These are phyloP conservation scores for Mustela nigripes DNA, from an alignment of 2,113 vertebrate species.

Conservation along the genomic window DNA sequence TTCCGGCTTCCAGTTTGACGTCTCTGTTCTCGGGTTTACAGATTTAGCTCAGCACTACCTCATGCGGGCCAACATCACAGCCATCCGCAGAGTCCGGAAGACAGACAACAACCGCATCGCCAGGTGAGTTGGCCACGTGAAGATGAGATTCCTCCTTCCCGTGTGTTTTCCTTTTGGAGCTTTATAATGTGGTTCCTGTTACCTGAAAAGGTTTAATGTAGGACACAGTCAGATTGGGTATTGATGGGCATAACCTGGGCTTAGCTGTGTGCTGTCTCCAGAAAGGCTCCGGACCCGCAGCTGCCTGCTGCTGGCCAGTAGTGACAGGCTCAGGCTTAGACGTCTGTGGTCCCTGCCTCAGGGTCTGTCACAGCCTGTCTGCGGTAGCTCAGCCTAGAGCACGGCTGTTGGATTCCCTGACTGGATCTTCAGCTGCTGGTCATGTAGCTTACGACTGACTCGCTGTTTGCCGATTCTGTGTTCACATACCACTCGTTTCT, in stretches of 20 bases:
- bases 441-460: background rate
- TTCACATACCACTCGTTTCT: background rate
- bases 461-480: background rate
- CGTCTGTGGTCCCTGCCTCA: background rate
- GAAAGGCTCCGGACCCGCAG: background rate
- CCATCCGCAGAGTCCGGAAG: constrained; percentile 96
- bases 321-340: background rate
- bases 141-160: background rate
- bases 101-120: constrained; percentile 98
- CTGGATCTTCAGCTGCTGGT: background rate
- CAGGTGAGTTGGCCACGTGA: constrained; percentile 86
- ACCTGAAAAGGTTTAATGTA: background rate
- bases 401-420: background rate
- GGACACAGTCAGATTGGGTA: background rate
- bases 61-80: constrained; percentile 96
- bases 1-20: background rate
- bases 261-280: background rate
- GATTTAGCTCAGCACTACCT: constrained; percentile 98
- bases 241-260: background rate
- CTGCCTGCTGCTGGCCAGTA: background rate
- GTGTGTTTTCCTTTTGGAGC: background rate
- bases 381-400: background rate
- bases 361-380: background rate
- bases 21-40: constrained; percentile 79
- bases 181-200: background rate